Evolutionary conservation across 2,888 invertebrate genomes (phyloP).

Genomic region (Ochlodes sylvanus): DNA sequence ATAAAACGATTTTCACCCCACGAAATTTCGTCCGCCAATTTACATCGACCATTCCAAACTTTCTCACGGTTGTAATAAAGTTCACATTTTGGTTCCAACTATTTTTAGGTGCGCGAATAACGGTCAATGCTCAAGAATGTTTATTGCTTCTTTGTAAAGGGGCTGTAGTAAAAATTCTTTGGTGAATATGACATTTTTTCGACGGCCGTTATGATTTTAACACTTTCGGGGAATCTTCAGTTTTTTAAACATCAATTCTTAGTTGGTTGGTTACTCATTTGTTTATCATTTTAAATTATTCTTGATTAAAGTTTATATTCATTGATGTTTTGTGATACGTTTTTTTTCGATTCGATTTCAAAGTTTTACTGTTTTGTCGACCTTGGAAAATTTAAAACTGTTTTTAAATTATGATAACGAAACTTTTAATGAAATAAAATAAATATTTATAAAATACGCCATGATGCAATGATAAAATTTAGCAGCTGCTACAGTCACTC

Average conservation of each 20-base stretch:
- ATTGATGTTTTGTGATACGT: no score
- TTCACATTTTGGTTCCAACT: slow-evolving; percentile 13
- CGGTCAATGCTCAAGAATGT: slow-evolving; percentile 24
- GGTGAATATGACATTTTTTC: background rate
- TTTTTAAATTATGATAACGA: no score
- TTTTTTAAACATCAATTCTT: no score
- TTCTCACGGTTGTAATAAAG: slow-evolving; percentile 30
- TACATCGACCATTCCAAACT: slow-evolving; percentile 29
- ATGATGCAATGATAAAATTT: no score
- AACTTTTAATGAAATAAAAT: no score
- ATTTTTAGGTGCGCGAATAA: slow-evolving; percentile 14
- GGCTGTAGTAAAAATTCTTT: slow-evolving; percentile 11
- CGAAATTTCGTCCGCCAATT: slow-evolving; percentile 19
- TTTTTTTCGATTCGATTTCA: no score
- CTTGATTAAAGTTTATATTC: no score
- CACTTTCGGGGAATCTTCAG: background rate
- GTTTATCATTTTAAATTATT: no score
- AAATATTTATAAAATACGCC: no score
- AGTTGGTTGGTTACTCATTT: no score
- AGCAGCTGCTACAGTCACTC: background rate
- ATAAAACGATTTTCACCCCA: slow-evolving; percentile 36
- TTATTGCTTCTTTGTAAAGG: slow-evolving; percentile 13
- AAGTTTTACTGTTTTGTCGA: no score
- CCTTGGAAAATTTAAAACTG: no score
- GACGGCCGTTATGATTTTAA: background rate